Evolutionary conservation across 2,888 invertebrate species (phyloP).

Genomic region (Hyalella azteca): DNA sequence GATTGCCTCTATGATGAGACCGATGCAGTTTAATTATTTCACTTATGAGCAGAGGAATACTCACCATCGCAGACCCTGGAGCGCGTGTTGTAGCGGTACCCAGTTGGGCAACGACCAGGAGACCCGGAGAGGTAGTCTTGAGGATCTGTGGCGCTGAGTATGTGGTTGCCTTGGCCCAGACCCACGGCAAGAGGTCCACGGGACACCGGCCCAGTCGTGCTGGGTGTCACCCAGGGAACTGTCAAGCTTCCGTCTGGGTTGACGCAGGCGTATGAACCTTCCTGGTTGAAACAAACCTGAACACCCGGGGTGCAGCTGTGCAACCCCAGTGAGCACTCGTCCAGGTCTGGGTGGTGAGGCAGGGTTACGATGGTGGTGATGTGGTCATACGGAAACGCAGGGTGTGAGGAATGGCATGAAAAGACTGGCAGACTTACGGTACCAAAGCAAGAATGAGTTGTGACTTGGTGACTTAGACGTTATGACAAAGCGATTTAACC

Average conservation of each 20-base stretch:
- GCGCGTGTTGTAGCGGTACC: constrained; percentile 62
- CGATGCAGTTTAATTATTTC: no score
- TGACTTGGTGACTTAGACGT: no score
- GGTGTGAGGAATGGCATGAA: neutral
- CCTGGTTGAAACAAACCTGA: constrained; percentile 65
- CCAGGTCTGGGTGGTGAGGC: constrained; percentile 70
- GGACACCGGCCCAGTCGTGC: constrained; percentile 4
- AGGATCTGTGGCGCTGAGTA: constrained; percentile 26
- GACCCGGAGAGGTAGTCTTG: constrained; percentile 8
- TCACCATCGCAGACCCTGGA: constrained; percentile 62
- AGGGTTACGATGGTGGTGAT: neutral
- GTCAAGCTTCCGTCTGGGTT: constrained; percentile 57
- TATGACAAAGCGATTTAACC: no score
- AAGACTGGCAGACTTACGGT: neutral
- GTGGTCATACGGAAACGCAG: neutral
- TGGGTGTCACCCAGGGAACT: constrained; percentile 31
- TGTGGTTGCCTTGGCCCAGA: constrained; percentile 39
- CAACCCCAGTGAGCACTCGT: constrained; percentile 74
- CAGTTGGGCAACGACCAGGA: constrained; percentile 62
- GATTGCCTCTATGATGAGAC: no score
- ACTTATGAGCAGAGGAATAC: constrained; percentile 39
- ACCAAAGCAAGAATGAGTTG: no score
- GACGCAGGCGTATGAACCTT: constrained; percentile 65
- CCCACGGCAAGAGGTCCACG: neutral
- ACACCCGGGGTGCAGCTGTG: constrained; percentile 67